Base-by-base conservation (phyloP, 2,888 invertebrate genomes). In the Yponomeuta sedellus region DNA sequence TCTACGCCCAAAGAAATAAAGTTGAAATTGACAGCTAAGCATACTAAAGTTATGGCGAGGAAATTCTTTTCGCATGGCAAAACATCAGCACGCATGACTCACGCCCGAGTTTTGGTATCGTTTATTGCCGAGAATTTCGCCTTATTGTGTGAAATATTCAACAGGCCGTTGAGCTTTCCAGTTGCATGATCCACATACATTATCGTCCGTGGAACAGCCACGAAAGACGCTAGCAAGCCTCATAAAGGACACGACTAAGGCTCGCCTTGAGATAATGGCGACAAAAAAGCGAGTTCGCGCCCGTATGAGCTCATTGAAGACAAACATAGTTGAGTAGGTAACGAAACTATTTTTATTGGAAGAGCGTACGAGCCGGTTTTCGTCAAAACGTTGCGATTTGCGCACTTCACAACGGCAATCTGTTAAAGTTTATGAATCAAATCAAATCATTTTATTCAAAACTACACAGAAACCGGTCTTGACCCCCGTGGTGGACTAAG, bases 231-330 rank as follows among this genome's bases (percentile, higher is more conserved):
- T 52, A 16, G 16, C 44, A 16, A 52, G 44, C 16, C 44, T 52
- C 44, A 25, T 64, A 19, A 52, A 56, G 64, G 64, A 64, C 63
- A 40, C 64, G 56, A 56, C 56, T 28, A 57, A 34, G 34, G 34
- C 34, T 34, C 34, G 56, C 64, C 64, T 64, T 64, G 64, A 64
- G 57, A 39, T 64, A 57, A 67, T 61, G 52, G 65, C 63, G 40
- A 63, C 64, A 65, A 68, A 68, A 68, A 68, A 68, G 19, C 22
- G 59, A 64, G 39, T 65, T 61, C 44, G 64, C 58, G 16, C 28
- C 20, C n/a, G 44, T 64, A 67, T 68, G 68, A 68, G 68, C 67
- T 68, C 68, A 68, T 66, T 64, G 56, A 61, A 65, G 44, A 61
- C 40, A 65, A 66, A 65, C 65, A 68, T 64, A 66, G 61, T 66